Base-by-base conservation (phyloP, 2,797 vertebrate genomes). In the Pterois miles region DNA sequence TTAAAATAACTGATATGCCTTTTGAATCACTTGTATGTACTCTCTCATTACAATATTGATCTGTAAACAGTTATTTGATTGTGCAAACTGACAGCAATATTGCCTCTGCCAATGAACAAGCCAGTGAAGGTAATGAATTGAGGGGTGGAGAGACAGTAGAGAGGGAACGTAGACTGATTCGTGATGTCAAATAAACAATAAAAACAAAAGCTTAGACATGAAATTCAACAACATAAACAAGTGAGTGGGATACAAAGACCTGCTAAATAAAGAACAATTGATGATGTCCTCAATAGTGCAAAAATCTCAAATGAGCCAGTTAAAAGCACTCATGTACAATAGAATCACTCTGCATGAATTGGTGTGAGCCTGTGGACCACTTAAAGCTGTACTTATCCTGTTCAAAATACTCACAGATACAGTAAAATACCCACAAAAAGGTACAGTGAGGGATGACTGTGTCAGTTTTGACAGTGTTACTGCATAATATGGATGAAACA, bases 181-280 rank as follows among this genome's bases (percentile, higher is more conserved):
- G 6, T 36, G 23, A 18, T 18, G 29, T 27, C 12, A 53, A 67
- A 59, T 27, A 52, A 58, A 74, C 23, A 52, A 27, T 58, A 6
- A 80, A 34, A 36, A 59, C 25, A 73, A 12, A 54, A 38, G 8
- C 63, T 63, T 59, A 48, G 22, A 64, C 43, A 40, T 14, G 4
- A n/a, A 74, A 64, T 75, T 14, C 31, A 46, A 12, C 12, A 34
- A 14, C 4, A 46, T 56, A 7, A 74, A 53, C 40, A 33, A 69
- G 14, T 68, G 33, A 54, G 16, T 31, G 13, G 22, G 48, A 74
- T 33, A 66, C 10, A 62, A 57, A 58, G 23, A 70, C 46, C 58
- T 52, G 43, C 31, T 78, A 11, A 78, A 72, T 72, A 71, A 78
- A 76, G 34, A 56, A 62, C 20, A 80, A 50, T 3, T 48, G 22